phyloP scores from a whole-genome alignment of 2,888 invertebrate species.

The Gastracanthus pulcherrimus region DNA sequence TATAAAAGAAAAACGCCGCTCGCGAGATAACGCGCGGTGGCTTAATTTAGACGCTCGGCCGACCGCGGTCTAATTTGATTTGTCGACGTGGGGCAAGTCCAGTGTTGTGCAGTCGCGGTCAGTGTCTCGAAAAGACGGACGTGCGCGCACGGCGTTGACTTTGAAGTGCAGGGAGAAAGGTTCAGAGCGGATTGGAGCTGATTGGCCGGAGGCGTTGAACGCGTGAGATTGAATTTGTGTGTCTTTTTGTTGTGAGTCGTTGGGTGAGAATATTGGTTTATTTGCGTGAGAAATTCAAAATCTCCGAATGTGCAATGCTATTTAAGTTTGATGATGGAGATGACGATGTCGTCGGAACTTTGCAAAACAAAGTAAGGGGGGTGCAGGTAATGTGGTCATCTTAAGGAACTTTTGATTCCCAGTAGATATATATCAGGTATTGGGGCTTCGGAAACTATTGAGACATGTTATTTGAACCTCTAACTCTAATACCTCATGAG shows the following conservation, averaged over 20 bases:
- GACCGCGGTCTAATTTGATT: slow-evolving; percentile 10
- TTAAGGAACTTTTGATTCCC: too few species aligned
- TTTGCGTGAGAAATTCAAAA: too few species aligned
- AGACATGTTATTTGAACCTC: too few species aligned
- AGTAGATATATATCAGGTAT: too few species aligned
- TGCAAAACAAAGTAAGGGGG: too few species aligned
- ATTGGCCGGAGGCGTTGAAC: background rate
- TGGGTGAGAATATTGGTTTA: background rate
- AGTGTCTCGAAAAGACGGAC: slow-evolving; percentile 17
- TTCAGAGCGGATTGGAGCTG: background rate
- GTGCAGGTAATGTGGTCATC: too few species aligned
- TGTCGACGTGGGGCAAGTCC: slow-evolving; percentile 8
- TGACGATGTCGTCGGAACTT: too few species aligned
- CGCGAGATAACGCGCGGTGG: slow-evolving; percentile 6
- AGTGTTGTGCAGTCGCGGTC: background rate
- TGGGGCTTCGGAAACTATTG: too few species aligned
- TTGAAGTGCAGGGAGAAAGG: background rate
- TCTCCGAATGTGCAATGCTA: too few species aligned
- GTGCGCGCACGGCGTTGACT: background rate
- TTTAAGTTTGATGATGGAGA: too few species aligned
- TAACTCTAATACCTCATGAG: too few species aligned
- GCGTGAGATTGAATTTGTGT: background rate
- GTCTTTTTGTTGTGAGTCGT: background rate
- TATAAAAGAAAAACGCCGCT: too few species aligned
- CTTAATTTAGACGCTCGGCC: slow-evolving; percentile 28